These are phyloP conservation scores for Lacerta agilis DNA, from an alignment of 2,797 vertebrate species.

Conservation along the genomic window DNA sequence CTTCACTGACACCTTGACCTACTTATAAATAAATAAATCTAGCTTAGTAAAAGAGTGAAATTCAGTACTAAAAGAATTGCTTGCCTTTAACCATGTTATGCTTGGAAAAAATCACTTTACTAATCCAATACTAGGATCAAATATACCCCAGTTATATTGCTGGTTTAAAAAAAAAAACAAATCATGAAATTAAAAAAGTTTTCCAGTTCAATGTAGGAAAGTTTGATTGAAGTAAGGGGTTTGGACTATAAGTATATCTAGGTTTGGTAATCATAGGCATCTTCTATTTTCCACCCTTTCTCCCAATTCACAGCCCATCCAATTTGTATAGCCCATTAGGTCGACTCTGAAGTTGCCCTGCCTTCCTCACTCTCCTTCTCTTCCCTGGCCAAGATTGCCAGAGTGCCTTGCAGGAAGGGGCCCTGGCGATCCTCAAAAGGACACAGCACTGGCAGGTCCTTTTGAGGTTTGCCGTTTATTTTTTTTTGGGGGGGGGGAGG, in stretches of 20 bases:
- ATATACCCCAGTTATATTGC: too few species aligned
- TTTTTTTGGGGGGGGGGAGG: too few species aligned
- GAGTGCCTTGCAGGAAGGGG: too few species aligned
- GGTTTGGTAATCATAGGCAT: background rate
- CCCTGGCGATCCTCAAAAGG: too few species aligned
- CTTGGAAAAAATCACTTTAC: background rate
- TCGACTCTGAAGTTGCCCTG: too few species aligned
- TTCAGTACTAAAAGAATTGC: background rate
- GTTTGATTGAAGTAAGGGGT: background rate
- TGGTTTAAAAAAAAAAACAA: background rate
- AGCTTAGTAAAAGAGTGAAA: conserved; percentile 20
- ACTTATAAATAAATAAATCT: conserved; percentile 13
- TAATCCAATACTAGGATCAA: background rate
- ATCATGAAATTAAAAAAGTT: background rate
- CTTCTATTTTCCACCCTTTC: background rate
- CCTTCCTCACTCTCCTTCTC: too few species aligned
- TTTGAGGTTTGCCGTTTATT: too few species aligned
- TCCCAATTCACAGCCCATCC: background rate
- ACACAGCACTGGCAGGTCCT: too few species aligned
- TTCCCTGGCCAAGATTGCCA: too few species aligned
- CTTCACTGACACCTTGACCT: conserved; percentile 16
- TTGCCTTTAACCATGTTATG: background rate
- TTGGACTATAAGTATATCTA: background rate
- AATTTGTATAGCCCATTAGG: background rate
- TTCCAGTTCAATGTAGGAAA: background rate